Evolutionary conservation across 1,140 invertebrate species (phyloP), one percentile per base, ranked within the genome.

Genomic region (Brachionus manjavacas): DNA sequence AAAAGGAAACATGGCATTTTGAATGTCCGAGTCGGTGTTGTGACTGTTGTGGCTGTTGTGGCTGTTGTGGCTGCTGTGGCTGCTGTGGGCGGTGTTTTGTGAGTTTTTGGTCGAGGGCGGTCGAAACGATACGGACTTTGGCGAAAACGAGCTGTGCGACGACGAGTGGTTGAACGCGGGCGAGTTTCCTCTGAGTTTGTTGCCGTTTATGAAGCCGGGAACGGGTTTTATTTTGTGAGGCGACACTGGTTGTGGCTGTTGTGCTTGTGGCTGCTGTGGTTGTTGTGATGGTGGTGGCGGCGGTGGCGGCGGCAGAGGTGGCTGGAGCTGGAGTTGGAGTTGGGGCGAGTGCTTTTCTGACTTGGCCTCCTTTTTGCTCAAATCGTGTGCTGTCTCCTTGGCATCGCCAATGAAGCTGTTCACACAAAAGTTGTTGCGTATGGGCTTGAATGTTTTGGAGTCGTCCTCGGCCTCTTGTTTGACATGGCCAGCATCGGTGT

Each of bases 171-270:
- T 35, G 46, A 76, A 76, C 14, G 72, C 72, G 11, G 72, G 72
- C 46, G 72, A 76, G 46, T 76, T 41, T 7, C 72, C 25, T 7
- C 25, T 3, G 1, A 25, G 20, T 6, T 76, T 35, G 31, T 35
- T 76, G 23, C 39, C 72, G 41, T 76, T 76, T 14, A 76, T 11
- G 49, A 76, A 76, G 4, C 72, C 72, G 8, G 72, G 43, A 3
- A 76, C 46, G 11, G 72, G 72, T 25, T 76, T 76, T 35, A 76
- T 76, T 46, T 76, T 76, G 23, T 31, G 72, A 8, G 72, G 72
- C n/a, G 72, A 76, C 4, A 1, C 23, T 20, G 72, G 41, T 25
- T 35, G 31, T 7, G 0, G 31, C 4, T 35, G 31, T 7, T 4
- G 31, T 3, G 1, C 3, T 7, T 4, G 31, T 3, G 28, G 1